Percentiles rank a stretch among this genome's conserved stretches.
phyloP scores from a whole-genome alignment of 2,113 vertebrate genomes.

The Anseranas semipalmata region DNA sequence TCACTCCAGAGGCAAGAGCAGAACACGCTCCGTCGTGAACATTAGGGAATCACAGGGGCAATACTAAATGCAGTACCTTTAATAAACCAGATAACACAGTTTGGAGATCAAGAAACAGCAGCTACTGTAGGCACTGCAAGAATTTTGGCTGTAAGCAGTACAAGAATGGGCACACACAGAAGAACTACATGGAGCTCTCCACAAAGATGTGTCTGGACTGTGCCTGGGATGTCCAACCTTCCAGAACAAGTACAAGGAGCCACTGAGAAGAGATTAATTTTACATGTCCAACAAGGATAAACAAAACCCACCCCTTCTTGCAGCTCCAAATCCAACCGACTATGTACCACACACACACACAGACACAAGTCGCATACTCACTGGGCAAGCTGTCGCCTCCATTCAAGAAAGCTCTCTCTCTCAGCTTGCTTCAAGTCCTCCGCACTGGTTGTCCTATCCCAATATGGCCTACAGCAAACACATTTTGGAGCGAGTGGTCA shows the following conservation, averaged over 20 bases:
- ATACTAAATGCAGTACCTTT: not conserved
- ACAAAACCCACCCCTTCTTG: not conserved
- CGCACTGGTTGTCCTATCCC: conserved; percentile 88
- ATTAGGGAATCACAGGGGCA: not conserved
- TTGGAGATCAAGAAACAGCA: not conserved
- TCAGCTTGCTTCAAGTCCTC: conserved; percentile 88
- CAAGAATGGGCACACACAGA: fast-evolving
- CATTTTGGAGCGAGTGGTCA: not conserved
- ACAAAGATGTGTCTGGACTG: not conserved
- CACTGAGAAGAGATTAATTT: fast-evolving
- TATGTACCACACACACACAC: not conserved
- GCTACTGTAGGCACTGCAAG: not conserved
- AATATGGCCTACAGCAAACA: conserved; percentile 80
- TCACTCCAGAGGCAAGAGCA: not conserved
- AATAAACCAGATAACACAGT: not conserved
- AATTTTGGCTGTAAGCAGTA: not conserved
- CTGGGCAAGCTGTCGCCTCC: conserved; percentile 91
- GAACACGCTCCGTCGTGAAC: not conserved
- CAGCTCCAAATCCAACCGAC: not conserved
- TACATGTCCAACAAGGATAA: not conserved
- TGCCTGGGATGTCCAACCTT: not conserved
- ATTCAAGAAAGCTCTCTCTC: conserved; percentile 90
- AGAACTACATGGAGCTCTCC: not conserved
- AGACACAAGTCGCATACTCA: conserved; percentile 65
- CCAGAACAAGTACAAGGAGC: not conserved